Evolutionary conservation across 1,140 invertebrate species (phyloP), one percentile per base, ranked within the genome.

Genomic region (Zaprionus camerounensis): DNA sequence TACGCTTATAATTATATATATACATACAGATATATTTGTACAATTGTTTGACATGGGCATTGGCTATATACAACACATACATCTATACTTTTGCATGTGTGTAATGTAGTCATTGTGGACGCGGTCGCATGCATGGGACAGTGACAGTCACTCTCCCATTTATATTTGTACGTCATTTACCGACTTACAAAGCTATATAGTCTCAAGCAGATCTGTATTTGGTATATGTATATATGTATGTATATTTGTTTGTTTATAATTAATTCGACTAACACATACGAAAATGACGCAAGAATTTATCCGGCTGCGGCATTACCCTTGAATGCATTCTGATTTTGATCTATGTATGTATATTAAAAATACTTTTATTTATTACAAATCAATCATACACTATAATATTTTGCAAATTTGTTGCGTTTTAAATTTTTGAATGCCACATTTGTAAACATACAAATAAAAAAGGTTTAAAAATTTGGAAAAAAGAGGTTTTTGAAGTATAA

Each of bases 131-230:
- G 64, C 49, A 73, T 61, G 55, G 53, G 53, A 55, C 68, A 53
- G 28, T 62, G 44, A 55, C 64, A 53, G 22, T 62, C 22, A 61
- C 51, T 65, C 61, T 31, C 68, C 38, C 41, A 51, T 61, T 76
- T 77, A 38, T 53, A 53, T 46, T 28, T 22, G 74, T 80, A 88
- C 84, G 81, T 83, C 77, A 75, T 88, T 63, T 83, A 72, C 77
- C 76, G 78, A 81, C 81, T 80, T 56, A 71, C 67, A 41, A 59
- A 58, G 31, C 73, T 68, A 64, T 41, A 51, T 26, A n/a, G 17
- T 24, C 57, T 36, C n/a, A 36, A 44, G 11, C 44, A 66, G 34
- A 63, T 55, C 55, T 46, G 59, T 62, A 58, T 44, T 28, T 28
- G 17, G 20, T 69, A 49, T 61, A 59, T 34, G 5, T 51, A 22